Conservation (phyloP, 2,797 vertebrate genomes). For the Gouania willdenowi region DNA sequence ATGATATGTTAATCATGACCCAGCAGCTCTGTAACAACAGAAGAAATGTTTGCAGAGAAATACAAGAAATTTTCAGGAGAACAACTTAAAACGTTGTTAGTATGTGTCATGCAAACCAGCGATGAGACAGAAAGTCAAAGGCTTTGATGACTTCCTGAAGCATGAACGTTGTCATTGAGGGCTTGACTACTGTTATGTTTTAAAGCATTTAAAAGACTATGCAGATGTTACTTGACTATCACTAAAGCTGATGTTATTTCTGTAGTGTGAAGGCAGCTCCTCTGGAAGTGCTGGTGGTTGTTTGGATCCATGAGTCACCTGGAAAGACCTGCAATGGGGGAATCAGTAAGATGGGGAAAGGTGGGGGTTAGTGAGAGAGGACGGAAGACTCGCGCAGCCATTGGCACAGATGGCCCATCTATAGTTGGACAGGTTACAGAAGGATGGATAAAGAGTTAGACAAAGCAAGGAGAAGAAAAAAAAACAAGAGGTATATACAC, state of each 20-base stretch:
- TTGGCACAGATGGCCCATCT: constrained; percentile 46
- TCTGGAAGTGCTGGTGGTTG: constrained; percentile 18
- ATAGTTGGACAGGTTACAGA: constrained; percentile 43
- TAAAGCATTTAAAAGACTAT: constrained; percentile 5
- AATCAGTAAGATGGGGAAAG: constrained; percentile 54
- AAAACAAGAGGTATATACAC: constrained; percentile 18
- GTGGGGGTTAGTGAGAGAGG: constrained; percentile 59
- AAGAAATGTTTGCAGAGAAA: background rate
- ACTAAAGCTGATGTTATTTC: background rate
- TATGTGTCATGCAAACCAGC: constrained; percentile 20
- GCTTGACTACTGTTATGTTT: background rate
- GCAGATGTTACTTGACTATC: constrained; percentile 1
- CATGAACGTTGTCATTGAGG: background rate
- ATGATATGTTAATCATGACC: constrained; percentile 5
- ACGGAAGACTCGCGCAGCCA: constrained; percentile 34
- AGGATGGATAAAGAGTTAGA: constrained; percentile 40
- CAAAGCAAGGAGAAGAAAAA: constrained; percentile 9
- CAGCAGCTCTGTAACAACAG: background rate
- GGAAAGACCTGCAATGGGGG: constrained; percentile 54
- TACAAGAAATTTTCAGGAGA: constrained; percentile 2
- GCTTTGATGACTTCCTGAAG: background rate
- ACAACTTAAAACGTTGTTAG: constrained; percentile 10
- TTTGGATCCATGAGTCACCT: constrained; percentile 50
- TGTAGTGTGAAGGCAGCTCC: constrained; percentile 9
- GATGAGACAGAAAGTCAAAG: constrained; percentile 1